Base-by-base conservation (phyloP, 2,113 vertebrate species). In the Plectropomus leopardus region DNA sequence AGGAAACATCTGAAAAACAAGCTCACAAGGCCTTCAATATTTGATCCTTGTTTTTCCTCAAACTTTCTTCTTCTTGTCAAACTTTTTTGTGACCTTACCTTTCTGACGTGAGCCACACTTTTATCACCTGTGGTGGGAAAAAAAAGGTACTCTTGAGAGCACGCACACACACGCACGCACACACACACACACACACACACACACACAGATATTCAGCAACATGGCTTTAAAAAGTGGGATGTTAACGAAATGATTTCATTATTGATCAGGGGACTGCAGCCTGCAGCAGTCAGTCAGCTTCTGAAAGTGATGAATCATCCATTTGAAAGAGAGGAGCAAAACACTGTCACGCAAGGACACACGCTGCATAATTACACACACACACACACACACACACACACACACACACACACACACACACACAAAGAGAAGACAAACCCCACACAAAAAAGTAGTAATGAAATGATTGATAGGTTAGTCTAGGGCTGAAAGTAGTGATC, bases 251-350 rank as follows among this genome's bases (percentile, higher is more conserved):
- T 30, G 34, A 60, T 67, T 80, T 11, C 60, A 76, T 76, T 81
- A 85, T 81, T 81, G 83, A 85, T 81, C 61, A 55, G 63, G 34
- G 36, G n/a, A 48, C 68, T 54, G 36, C 58, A 44, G 47, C 42
- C 65, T 75, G 36, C 80, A 83, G 73, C 80, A 6, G 51, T 76
- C 73, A 45, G 30, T 61, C 45, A 70, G 30, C 59, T 50, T 53
- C 14, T 44, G 44, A 48, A 67, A 74, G 76, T 75, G 58, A 77
- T 76, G 60, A 76, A 63, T 67, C 45, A 76, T 66, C 65, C 15
- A 28, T 65, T 53, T 72, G 61, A 61, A 23, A 61, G n/a, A 47
- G 67, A n/a, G 59, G 21, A 76, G 73, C 59, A 36, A n/a, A 51
- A 59, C 45, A 44, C 32, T 72, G 54, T 69, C 63, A 84, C 23